Conservation (phyloP, 2,797 vertebrate species). For the Megaceryle alcyon region DNA sequence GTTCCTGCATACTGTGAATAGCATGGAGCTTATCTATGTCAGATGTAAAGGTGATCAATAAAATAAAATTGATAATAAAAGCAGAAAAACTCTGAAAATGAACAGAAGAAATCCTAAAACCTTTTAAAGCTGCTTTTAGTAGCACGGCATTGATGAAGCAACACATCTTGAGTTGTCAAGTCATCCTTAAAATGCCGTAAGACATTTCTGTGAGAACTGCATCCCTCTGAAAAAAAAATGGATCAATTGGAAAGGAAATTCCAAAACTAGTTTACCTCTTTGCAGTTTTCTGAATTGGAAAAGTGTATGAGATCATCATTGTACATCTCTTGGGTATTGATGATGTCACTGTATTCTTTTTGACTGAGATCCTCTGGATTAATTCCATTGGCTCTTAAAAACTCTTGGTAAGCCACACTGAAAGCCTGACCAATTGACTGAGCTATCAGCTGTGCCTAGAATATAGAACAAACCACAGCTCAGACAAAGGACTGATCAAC, state of each 20-base stretch:
- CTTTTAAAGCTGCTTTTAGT: not conserved
- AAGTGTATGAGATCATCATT: constrained; percentile 99
- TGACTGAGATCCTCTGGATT: constrained; percentile 99
- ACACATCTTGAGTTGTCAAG: not conserved
- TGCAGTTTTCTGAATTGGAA: constrained; percentile 99
- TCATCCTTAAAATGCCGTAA: not conserved
- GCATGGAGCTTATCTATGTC: not conserved
- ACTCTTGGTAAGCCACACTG: constrained; percentile 99
- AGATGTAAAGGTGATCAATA: not conserved
- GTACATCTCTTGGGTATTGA: constrained; percentile 99
- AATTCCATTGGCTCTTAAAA: constrained; percentile 97
- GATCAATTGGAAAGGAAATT: not conserved
- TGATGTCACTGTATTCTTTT: constrained; percentile 99
- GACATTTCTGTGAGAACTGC: not conserved
- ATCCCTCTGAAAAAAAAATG: not conserved
- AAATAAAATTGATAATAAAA: not conserved
- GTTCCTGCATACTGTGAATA: not conserved
- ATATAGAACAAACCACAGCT: not conserved
- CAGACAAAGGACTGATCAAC: not conserved
- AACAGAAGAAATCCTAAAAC: not conserved
- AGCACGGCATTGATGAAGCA: not conserved
- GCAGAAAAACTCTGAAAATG: not conserved
- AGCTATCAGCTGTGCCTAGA: constrained; percentile 96
- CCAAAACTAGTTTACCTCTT: constrained; percentile 86
- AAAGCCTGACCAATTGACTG: constrained; percentile 99